These are phyloP conservation scores for Thaleichthys pacificus DNA, from an alignment of 2,797 vertebrate species.

Conservation along the genomic window DNA sequence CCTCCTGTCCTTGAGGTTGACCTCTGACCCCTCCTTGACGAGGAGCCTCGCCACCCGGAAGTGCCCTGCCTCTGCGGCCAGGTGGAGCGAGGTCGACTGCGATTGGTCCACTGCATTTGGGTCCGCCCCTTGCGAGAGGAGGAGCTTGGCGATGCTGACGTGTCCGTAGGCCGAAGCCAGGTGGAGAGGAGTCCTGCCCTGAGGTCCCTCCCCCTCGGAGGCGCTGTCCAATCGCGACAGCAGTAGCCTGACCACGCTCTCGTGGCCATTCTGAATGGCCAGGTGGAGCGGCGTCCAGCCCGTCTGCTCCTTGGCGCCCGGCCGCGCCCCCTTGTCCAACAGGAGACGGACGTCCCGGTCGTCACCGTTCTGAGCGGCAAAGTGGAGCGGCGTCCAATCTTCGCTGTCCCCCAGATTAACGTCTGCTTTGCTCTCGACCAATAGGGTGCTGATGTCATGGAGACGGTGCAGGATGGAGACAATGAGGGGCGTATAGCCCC, in stretches of 20 bases:
- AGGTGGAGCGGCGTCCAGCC: constrained; percentile 85
- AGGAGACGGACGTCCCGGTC: constrained; percentile 72
- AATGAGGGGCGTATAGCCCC: constrained; percentile 80
- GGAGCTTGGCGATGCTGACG: constrained; percentile 78
- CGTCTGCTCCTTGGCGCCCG: constrained; percentile 68
- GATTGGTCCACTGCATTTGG: constrained; percentile 71
- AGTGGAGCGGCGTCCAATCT: constrained; percentile 82
- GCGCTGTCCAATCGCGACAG: constrained; percentile 68
- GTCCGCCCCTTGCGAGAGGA: constrained; percentile 76
- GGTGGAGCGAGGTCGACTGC: constrained; percentile 77
- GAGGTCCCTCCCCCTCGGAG: constrained; percentile 50
- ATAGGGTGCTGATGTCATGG: constrained; percentile 68
- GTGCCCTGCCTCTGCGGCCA: constrained; percentile 80
- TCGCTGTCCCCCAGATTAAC: constrained; percentile 73
- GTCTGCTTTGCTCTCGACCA: constrained; percentile 71
- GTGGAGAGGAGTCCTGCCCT: constrained; percentile 79
- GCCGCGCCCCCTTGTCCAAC: constrained; percentile 72
- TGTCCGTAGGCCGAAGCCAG: constrained; percentile 82
- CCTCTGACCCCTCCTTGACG: constrained; percentile 63
- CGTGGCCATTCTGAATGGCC: constrained; percentile 86
- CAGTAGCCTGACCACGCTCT: constrained; percentile 80
- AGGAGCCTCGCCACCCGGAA: constrained; percentile 80
- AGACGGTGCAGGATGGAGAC: constrained; percentile 73
- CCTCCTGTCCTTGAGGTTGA: constrained; percentile 66
- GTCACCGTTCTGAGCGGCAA: constrained; percentile 83